These are phyloP conservation scores for Austrofundulus limnaeus DNA, from an alignment of 2,113 vertebrate genomes.

Conservation along the genomic window DNA sequence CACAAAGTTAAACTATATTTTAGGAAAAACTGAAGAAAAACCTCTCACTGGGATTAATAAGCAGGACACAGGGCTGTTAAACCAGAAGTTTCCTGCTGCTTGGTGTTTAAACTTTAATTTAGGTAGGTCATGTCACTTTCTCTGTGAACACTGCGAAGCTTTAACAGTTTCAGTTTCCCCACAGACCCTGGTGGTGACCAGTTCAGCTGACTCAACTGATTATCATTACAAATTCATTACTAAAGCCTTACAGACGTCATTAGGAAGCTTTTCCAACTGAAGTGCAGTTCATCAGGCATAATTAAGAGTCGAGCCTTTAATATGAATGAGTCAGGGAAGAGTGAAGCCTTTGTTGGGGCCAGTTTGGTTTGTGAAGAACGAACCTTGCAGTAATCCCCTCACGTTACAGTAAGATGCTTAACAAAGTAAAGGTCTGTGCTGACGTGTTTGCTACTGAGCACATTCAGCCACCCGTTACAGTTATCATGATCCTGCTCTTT, in stretches of 20 bases:
- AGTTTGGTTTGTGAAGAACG: conserved; percentile 24
- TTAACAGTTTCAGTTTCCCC: not conserved
- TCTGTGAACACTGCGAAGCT: not conserved
- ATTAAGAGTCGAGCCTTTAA: conserved; percentile 50
- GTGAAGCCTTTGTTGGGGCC: conserved; percentile 56
- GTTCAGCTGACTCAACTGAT: conserved; percentile 8
- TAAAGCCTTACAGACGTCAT: conserved; percentile 33
- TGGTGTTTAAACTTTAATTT: conserved; percentile 31
- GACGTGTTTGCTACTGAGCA: conserved; percentile 51
- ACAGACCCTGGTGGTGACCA: not conserved
- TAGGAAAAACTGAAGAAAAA: too few species aligned
- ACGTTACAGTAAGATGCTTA: conserved; percentile 34
- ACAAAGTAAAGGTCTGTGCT: conserved; percentile 38
- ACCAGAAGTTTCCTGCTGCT: conserved; percentile 5
- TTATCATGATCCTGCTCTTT: conserved; percentile 8
- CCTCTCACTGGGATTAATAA: too few species aligned
- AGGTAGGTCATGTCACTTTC: not conserved
- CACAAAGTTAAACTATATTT: too few species aligned
- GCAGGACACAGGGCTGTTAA: too few species aligned
- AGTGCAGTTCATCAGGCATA: conserved; percentile 31
- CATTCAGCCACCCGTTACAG: too few species aligned
- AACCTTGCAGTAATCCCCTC: conserved; percentile 41
- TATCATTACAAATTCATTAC: conserved; percentile 35
- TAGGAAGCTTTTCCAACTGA: conserved; percentile 16
- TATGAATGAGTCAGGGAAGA: conserved; percentile 46